Conservation (phyloP, 2,797 vertebrate genomes). For the Betta splendens region DNA sequence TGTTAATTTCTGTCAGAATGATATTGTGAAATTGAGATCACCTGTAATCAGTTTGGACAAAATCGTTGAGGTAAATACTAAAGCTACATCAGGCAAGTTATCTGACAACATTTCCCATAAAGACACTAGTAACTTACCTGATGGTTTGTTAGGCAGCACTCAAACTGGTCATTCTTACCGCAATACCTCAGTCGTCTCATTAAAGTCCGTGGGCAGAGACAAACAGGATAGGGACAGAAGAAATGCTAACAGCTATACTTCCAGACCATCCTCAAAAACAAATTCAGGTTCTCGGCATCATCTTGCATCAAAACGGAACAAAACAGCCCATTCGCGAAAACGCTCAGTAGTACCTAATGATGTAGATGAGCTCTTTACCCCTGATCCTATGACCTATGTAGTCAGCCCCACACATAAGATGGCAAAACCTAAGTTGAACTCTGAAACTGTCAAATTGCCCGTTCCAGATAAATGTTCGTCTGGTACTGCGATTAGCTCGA, state of each 20-base stretch:
- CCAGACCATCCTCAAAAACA: slow-evolving; percentile 34
- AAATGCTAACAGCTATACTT: slow-evolving; percentile 8
- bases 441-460: background rate
- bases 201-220: slow-evolving; percentile 12
- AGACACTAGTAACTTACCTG: slow-evolving; percentile 14
- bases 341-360: slow-evolving; percentile 17
- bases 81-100: slow-evolving; percentile 14
- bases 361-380: slow-evolving; percentile 61
- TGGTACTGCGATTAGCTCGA: slow-evolving; percentile 3
- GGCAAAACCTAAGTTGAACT: slow-evolving; percentile 32
- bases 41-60: slow-evolving; percentile 23
- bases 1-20: slow-evolving; percentile 2
- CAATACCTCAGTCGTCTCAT: slow-evolving; percentile 5
- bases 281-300: slow-evolving; percentile 10
- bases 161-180: slow-evolving; percentile 1
- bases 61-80: slow-evolving; percentile 1
- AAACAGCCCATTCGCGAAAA: slow-evolving; percentile 28
- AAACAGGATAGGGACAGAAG: slow-evolving; percentile 21
- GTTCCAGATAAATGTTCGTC: slow-evolving; percentile 24
- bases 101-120: slow-evolving; percentile 9
- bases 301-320: slow-evolving; percentile 29
- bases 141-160: background rate
- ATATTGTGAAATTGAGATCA: slow-evolving; percentile 4
- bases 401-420: slow-evolving; percentile 28
- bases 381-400: slow-evolving; percentile 58